These are phyloP conservation scores for Dasysyrphus albostriatus DNA, from an alignment of 2,888 invertebrate species.

Conservation along the genomic window DNA sequence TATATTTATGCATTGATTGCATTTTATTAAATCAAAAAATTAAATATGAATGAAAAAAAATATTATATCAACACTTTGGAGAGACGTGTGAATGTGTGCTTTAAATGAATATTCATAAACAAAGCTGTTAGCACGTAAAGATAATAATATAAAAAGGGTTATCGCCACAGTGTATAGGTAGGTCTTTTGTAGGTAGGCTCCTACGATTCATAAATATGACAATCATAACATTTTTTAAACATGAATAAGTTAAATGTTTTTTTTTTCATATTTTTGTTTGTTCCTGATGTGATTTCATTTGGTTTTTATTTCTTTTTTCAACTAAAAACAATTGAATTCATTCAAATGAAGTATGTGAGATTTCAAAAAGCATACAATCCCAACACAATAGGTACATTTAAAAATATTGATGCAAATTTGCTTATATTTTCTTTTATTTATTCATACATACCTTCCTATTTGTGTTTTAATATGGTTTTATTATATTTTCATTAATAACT, in stretches of 20 bases:
- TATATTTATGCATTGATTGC: neutral
- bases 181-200: neutral
- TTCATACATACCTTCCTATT: neutral
- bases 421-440: neutral
- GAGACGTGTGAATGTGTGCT: constrained; percentile 6
- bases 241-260: constrained; percentile 9
- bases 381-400: constrained; percentile 34
- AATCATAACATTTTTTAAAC: constrained; percentile 7
- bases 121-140: constrained; percentile 10
- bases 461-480: neutral
- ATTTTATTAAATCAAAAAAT: constrained; percentile 21
- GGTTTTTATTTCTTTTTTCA: neutral
- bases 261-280: constrained; percentile 4
- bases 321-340: constrained; percentile 18
- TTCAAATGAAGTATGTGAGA: constrained; percentile 13
- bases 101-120: constrained; percentile 19
- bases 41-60: neutral
- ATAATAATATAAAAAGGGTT: constrained; percentile 18
- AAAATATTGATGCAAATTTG: neutral
- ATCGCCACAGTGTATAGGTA: neutral
- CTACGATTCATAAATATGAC: constrained; percentile 24
- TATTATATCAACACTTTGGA: neutral
- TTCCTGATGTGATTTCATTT: neutral
- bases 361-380: constrained; percentile 21
- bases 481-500: constrained; percentile 15